Percentiles rank a stretch among this genome's conserved stretches.
Evolutionary conservation across 2,888 invertebrate genomes (phyloP).

Genomic region (Antheraea yamamai): DNA sequence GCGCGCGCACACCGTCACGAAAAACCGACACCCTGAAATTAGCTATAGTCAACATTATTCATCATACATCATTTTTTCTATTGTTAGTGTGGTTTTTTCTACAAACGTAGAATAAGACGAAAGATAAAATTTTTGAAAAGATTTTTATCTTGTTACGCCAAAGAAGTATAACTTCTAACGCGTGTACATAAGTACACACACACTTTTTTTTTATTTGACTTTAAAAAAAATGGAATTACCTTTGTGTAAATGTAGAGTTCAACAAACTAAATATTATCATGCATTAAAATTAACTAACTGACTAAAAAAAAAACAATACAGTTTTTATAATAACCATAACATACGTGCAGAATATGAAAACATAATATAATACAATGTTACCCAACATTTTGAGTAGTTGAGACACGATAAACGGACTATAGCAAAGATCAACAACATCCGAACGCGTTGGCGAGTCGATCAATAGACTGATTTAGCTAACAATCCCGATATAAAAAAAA

Average conservation of each 20-base stretch:
- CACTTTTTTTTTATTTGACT: no score
- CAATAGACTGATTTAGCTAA: constrained; percentile 17
- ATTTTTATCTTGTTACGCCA: no score
- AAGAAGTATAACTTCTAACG: no score
- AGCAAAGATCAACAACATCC: neutral
- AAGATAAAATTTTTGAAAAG: no score
- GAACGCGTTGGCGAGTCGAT: constrained; percentile 6
- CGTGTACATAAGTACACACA: no score
- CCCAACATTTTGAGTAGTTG: neutral
- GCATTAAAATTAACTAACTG: neutral
- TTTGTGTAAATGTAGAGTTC: neutral
- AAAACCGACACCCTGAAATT: no score
- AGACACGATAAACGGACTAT: constrained; percentile 4
- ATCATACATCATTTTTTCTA: no score
- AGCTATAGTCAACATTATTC: no score
- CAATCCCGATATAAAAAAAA: constrained; percentile 31
- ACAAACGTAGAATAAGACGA: no score
- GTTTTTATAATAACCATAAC: neutral
- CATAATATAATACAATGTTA: neutral
- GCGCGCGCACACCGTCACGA: no score
- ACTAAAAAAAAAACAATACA: no score
- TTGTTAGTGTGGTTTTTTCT: no score
- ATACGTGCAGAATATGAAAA: neutral
- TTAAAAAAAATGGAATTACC: neutral
- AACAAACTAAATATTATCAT: neutral